These are phyloP conservation scores for Coelinius sp. DNA, from an alignment of 2,888 invertebrate genomes.

Conservation along the genomic window DNA sequence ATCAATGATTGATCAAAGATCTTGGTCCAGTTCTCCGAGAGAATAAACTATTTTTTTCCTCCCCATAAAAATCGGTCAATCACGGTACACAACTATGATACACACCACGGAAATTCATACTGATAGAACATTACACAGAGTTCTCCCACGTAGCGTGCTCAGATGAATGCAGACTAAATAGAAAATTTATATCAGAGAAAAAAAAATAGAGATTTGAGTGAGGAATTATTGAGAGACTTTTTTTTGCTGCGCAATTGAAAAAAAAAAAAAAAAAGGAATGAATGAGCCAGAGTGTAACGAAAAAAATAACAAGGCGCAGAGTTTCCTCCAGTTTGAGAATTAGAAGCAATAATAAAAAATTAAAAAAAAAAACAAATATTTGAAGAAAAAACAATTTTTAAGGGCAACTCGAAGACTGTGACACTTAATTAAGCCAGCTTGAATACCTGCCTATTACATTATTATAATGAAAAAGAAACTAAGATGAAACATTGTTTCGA, in stretches of 20 bases:
- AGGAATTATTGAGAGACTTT: background rate
- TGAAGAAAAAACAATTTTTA: constrained; percentile 43
- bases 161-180: background rate
- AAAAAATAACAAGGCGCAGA: background rate
- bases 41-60: background rate
- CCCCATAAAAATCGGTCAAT: background rate
- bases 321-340: background rate
- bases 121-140: background rate
- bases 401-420: constrained; percentile 63
- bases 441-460: constrained; percentile 68
- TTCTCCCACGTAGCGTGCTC: background rate
- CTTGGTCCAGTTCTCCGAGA: background rate
- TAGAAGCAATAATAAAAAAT: background rate
- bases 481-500: constrained; percentile 26
- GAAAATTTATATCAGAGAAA: constrained; percentile 9
- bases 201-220: background rate
- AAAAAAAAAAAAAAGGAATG: background rate
- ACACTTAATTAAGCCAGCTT: constrained; percentile 68
- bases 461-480: constrained; percentile 25
- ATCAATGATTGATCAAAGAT: background rate
- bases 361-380: constrained; percentile 43
- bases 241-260: constrained; percentile 21
- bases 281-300: background rate
- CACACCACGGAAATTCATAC: background rate
- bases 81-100: background rate